Evolutionary conservation across 2,797 vertebrate genomes (phyloP), one percentile per base, ranked within the genome.

Genomic region (Coccyzus lansbergi): DNA sequence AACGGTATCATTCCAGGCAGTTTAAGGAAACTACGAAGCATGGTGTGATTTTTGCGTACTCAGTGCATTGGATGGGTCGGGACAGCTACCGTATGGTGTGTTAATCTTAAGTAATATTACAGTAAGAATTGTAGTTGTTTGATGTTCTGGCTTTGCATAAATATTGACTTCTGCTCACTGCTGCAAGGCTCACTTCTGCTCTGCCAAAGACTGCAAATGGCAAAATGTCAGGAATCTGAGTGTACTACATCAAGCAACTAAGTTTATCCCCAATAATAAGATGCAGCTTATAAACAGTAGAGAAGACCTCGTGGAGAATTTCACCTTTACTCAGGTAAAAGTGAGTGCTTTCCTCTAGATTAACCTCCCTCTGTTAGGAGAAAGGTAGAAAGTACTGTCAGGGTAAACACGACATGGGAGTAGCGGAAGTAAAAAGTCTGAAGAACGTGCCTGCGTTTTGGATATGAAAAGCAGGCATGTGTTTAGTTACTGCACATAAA

Each of bases 401-500:
- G 74, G 65, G 83, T 93, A 93, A 94, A 89, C 84, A 90, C 3
- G 10, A 84, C 48, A 88, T 52, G 51, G 51, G 92, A 94, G 88
- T 87, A 68, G 79, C 58, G 60, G 83, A 91, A 81, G 85, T 69
- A 81, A 81, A 88, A 91, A 83, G 59, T 80, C 82, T 92, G 55
- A 92, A 86, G 86, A 87, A 91, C 74, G 70, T 64, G 83, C 42
- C 94, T 86, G 78, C 55, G 58, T 89, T 93, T 72, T 89, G 42
- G 31, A 53, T 75, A 84, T 7, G 34, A 82, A 90, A 96, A 91
- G 90, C 76, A 64, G 85, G 83, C 82, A 83, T 80, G 62, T 68
- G 52, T 93, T 92, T 83, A 92, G 83, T 90, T 96, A 91, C 82
- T 82, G 92, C 85, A 95, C 90, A 92, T 10, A 33, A 74, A 86